phyloP scores from a whole-genome alignment of 2,797 vertebrate genomes.

The Lepilemur septentrionalis region DNA sequence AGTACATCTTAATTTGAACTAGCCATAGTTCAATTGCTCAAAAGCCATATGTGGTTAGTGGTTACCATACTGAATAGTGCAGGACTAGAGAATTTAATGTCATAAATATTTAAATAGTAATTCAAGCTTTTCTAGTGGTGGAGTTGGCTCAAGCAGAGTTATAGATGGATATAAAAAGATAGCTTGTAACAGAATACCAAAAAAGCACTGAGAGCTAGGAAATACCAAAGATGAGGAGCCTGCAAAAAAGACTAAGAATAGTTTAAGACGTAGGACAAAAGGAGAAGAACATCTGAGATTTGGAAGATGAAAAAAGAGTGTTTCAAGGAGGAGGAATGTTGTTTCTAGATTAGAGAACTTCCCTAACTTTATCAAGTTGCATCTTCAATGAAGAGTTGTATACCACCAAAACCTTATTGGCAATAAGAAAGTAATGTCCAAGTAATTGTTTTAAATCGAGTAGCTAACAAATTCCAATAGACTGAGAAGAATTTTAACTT shows the following conservation, averaged over 20 bases:
- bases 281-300: background rate
- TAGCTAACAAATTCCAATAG: background rate
- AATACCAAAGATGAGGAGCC: background rate
- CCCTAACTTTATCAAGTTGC: background rate
- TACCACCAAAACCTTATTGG: background rate
- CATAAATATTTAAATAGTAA: background rate
- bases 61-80: background rate
- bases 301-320: background rate
- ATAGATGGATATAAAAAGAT: background rate
- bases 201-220: background rate
- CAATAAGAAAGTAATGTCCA: background rate
- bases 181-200: background rate
- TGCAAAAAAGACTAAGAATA: background rate
- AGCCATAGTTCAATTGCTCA: background rate
- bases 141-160: background rate
- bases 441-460: background rate
- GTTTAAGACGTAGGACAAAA: background rate
- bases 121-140: background rate
- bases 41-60: background rate
- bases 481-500: background rate
- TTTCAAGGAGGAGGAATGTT: background rate
- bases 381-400: background rate
- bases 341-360: background rate
- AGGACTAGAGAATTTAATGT: background rate
- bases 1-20: background rate